A percentile compares a stretch with the other conserved stretches of the same genome.
phyloP scores from a whole-genome alignment of 2,888 invertebrate genomes.

The Vannuccia rotundouncinata region DNA sequence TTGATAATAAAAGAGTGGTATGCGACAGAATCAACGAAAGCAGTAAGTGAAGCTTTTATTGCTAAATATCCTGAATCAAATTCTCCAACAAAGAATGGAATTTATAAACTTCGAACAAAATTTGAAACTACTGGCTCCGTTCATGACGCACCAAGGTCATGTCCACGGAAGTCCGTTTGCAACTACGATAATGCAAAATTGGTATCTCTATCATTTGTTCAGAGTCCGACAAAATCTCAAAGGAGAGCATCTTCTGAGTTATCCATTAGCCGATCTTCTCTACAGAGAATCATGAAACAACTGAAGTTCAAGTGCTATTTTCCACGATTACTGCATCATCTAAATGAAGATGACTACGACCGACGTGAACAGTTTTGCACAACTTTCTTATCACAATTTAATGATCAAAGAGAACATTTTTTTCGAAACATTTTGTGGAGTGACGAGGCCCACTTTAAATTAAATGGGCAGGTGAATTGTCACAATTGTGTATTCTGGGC shows the following conservation, averaged over 20 bases:
- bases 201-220: background rate
- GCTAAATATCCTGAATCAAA: background rate
- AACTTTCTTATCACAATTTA: background rate
- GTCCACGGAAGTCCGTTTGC: background rate
- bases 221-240: background rate
- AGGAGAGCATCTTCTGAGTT: background rate
- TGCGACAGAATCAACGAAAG: background rate
- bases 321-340: background rate
- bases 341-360: background rate
- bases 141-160: background rate
- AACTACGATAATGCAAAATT: background rate
- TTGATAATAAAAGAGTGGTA: background rate
- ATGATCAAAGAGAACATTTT: background rate
- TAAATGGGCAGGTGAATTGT: background rate
- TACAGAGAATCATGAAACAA: background rate
- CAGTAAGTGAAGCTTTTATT: background rate
- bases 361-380: background rate
- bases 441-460: background rate
- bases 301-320: background rate
- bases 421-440: background rate
- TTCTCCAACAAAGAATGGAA: background rate
- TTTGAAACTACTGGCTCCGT: background rate
- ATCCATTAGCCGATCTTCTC: background rate
- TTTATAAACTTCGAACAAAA: background rate
- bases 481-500: background rate